phyloP scores from a whole-genome alignment of 2,113 vertebrate genomes.

The Heliornis fulica region DNA sequence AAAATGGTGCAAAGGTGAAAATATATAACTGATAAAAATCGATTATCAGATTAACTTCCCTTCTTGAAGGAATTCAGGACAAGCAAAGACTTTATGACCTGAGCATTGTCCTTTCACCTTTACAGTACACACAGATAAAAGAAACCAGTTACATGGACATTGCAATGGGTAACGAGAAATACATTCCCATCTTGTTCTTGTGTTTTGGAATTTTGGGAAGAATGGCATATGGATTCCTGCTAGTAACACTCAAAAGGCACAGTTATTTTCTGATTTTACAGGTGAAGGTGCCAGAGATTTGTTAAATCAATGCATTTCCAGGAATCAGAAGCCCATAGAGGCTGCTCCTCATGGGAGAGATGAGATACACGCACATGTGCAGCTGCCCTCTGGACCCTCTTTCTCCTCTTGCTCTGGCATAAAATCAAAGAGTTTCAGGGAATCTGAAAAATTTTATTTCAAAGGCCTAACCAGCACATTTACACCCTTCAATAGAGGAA shows the following conservation, averaged over 20 bases:
- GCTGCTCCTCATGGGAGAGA: background rate
- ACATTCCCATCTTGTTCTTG: background rate
- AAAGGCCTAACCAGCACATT: background rate
- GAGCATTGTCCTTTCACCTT: background rate
- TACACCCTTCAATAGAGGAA: rapidly evolving
- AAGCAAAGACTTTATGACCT: background rate
- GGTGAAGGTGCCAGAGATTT: background rate
- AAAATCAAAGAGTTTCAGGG: background rate
- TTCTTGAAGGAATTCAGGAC: background rate
- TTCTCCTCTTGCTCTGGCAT: background rate
- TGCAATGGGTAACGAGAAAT: background rate
- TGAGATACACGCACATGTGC: rapidly evolving
- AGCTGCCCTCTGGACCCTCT: background rate
- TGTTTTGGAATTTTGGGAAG: background rate
- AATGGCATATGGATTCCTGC: background rate
- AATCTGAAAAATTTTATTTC: background rate
- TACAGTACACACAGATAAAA: background rate
- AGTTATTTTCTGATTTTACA: background rate
- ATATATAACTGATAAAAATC: background rate
- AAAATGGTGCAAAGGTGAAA: background rate
- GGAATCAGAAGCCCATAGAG: background rate
- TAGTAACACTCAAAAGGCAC: background rate
- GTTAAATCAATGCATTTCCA: background rate
- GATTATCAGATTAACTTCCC: background rate
- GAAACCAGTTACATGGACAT: background rate